Evolutionary conservation across 2,113 vertebrate species (phyloP), one percentile per base, ranked within the genome.

Genomic region (Ictalurus punctatus): DNA sequence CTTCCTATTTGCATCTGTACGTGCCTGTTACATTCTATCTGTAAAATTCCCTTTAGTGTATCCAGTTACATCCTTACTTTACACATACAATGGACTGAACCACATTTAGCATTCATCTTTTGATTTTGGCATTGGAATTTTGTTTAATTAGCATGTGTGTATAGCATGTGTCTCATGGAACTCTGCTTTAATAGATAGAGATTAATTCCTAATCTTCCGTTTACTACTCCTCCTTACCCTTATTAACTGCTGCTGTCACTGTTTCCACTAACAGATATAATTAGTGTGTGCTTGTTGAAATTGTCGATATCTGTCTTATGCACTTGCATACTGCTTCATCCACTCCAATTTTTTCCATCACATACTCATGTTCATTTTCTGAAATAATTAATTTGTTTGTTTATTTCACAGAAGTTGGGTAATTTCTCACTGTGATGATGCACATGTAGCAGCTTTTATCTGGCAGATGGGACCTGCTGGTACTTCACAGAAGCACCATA

Each of bases 371-470:
- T 86, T 90, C 74, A 90, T 91, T 90, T 69, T 84, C 65, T 52
- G 59, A 82, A 89, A 86, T 86, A 89, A 93, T 91, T 91, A 79
- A 83, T 91, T 92, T 94, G 91, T 94, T 93, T 94, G 90, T 93
- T 93, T 92, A 91, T 91, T 88, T 95, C 94, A 93, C 93, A 93
- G 94, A 92, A 94, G 91, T 94, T 84, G 85, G 81, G 85, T 92
- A 40, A 92, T 91, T 93, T 82, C 88, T 71, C 90, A 88, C 91
- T 92, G 93, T 76, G 87, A 93, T 90, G 65, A 40, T 86, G 63
- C 90, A 90, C 90, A 89, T 92, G 86, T 52, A 80, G 90, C 86
- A 73, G 76, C 85, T 93, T 94, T 95, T 92, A 94, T 95, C 95
- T 92, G 93, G 88, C 92, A 94, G 91, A 93, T 94, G 92, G 89